Base-by-base conservation (phyloP, 2,113 vertebrate species). In the Oenanthe oenanthe region DNA sequence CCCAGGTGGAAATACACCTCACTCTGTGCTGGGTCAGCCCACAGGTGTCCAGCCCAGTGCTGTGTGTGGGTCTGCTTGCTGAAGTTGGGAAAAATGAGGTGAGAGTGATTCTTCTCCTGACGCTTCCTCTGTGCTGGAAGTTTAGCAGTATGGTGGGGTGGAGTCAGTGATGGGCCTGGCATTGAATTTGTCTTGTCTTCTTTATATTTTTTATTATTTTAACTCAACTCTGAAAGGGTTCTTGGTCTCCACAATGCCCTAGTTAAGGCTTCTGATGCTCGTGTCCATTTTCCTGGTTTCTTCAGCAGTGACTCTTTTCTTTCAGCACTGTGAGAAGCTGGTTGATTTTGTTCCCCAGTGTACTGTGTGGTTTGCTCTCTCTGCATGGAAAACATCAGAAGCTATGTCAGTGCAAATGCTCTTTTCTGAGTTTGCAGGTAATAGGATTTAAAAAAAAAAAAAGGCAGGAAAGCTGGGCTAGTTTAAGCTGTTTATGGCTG, bases 11-110 rank as follows among this genome's bases (percentile, higher is more conserved):
- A 58, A 70, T 3, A 4, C 15, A 24, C 16, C 6, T 1, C 1
- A 8, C 7, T 5, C 10, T 7, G 5, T 0, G 3, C 9, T 36
- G 50, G 38, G 5, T 25, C 58, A 53, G 12, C 6, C 15, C 15
- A 6, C 1, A 6, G 29, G 5, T 13, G 3, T 42, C 54, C 62
- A 67, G 48, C 21, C 26, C 28, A 8, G 26, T 20, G 17, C 34
- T 71, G 31, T 17, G 31, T 19, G 47, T 67, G 24, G 22, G 17
- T 66, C n/a, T 73, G 36, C 40, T 72, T 65, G 51, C 60, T 81
- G 28, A 5, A 73, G 54, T 0, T 36, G 40, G 63, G 54, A 45
- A 79, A 82, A 89, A 80, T 19, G 9, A 91, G n/a, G 15, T 7
- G n/a, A 43, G 54, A 43, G 4, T 8, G 5, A 38, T 36, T 80